Conservation (phyloP, 35 echinoderm and acorn worm species). For the Apostichopus parvimensis region DNA sequence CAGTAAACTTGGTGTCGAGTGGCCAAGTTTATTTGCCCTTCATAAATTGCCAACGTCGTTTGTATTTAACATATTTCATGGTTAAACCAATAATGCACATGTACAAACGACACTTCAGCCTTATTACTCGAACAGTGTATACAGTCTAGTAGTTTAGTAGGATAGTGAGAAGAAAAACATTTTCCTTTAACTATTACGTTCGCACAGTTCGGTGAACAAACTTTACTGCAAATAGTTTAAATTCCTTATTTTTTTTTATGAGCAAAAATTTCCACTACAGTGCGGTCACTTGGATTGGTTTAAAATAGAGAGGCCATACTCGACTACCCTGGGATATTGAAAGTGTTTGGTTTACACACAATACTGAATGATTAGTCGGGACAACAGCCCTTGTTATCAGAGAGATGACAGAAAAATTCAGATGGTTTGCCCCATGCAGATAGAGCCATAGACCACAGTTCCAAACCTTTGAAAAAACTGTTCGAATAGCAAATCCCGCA, state of each 20-base stretch:
- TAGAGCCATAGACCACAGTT: no score
- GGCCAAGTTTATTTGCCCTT: not conserved
- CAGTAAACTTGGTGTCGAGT: no score
- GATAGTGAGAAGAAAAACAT: not conserved
- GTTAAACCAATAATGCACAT: not conserved
- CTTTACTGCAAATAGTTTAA: not conserved
- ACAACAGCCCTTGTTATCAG: no score
- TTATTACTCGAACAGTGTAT: no score
- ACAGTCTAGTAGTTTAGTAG: no score
- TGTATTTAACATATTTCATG: not conserved
- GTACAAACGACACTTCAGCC: no score
- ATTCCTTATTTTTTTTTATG: not conserved
- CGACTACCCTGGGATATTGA: not conserved
- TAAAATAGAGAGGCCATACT: not conserved
- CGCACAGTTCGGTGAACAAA: not conserved
- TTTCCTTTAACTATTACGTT: not conserved
- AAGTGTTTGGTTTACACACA: not conserved
- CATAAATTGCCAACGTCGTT: not conserved
- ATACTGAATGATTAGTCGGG: not conserved
- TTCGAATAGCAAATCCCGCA: no score
- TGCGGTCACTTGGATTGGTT: not conserved
- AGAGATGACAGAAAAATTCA: no score
- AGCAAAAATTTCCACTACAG: not conserved
- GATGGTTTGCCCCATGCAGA: no score
- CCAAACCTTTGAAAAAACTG: no score